Evolutionary conservation across 2,888 invertebrate species (phyloP), one percentile per base, ranked within the genome.

Genomic region (Tetragonisca angustula): DNA sequence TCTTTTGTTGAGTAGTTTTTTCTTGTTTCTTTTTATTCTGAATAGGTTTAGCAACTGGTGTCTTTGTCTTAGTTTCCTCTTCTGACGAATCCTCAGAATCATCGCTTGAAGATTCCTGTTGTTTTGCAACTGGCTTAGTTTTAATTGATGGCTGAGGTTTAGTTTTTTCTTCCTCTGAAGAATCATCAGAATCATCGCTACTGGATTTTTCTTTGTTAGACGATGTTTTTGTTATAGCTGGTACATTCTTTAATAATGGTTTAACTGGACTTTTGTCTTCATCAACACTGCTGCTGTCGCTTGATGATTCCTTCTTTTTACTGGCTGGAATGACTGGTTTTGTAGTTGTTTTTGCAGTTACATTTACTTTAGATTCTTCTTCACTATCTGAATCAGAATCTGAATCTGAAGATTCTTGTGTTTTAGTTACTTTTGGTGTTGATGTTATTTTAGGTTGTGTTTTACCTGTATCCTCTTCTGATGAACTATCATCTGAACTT

Each of bases 1-100:
- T 52, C 68, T 92, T 93, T 87, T 65, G n/a, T 36, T 65, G 21
- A n/a, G 5, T 21, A 15, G 36, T 17, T n/a, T 65, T 65, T 19
- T 62, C 62, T 32, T 27, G 19, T 32, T 62, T 62, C 27, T 92
- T 90, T 87, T 91, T 91, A 87, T 92, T 89, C 75, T 76, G 52
- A 68, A 36, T 77, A 61, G 75, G 19, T 59, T 88, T 89, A 24
- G 52, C 69, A 67, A 77, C 89, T 79, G 79, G 86, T 86, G 85
- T 61, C 50, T 89, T 75, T 79, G 76, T 82, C 54, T 13, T 36
- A 83, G 74, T 65, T 86, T 68, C 80, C 52, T 95, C 94, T 83
- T 95, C 95, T 11, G 93, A 92, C 61, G 93, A 93, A 69, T 93
- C 93, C n/a, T 94, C 94, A 49, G 94, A 92, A 87, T 92, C 90